Conservation (phyloP, 1,140 invertebrate genomes). For the Grapholita molesta region DNA sequence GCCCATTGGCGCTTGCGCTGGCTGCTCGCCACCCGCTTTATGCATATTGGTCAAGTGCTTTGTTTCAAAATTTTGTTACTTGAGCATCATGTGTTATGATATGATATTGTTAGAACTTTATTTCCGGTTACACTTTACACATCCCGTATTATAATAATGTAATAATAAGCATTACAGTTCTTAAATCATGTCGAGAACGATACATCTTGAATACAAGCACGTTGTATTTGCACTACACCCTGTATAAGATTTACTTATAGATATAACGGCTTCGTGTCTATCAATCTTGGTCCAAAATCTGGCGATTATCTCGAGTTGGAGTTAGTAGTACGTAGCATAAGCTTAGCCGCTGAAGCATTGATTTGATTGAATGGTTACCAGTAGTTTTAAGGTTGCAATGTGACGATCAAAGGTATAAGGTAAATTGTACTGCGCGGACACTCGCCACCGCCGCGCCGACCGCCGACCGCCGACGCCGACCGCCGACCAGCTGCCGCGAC, state of each 20-base stretch:
- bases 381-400: slow-evolving; percentile 61
- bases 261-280: not conserved
- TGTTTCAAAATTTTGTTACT: not conserved
- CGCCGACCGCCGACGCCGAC: too few species aligned
- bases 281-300: not conserved
- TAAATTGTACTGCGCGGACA: slow-evolving; percentile 42
- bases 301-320: not conserved
- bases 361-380: slow-evolving; percentile 66
- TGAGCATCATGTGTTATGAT: not conserved
- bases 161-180: not conserved
- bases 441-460: slow-evolving; percentile 31
- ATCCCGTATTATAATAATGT: not conserved
- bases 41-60: not conserved
- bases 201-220: not conserved
- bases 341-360: slow-evolving; percentile 40
- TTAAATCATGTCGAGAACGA: not conserved
- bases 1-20: not conserved
- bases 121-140: not conserved
- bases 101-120: not conserved
- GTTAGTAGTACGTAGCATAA: slow-evolving; percentile 19
- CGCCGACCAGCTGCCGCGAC: too few species aligned
- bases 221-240: not conserved
- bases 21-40: not conserved
- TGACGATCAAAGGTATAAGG: slow-evolving; percentile 54
- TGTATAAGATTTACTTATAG: not conserved